Base-by-base conservation (phyloP, 2,113 vertebrate species). In the Odontophorus gujanensis region DNA sequence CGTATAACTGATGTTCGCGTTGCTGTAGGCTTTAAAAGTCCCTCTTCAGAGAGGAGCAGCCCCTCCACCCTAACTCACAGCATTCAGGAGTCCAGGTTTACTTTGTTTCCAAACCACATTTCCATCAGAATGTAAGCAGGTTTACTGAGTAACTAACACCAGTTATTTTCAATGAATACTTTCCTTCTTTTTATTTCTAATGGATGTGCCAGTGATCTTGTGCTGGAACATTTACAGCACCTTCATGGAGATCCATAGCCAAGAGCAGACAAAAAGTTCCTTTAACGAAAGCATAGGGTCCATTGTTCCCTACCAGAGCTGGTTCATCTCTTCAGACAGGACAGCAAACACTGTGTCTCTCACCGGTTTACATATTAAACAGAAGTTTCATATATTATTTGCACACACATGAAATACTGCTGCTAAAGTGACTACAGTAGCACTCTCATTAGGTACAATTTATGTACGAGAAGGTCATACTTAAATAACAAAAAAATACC, bases 261-360 rank as follows among this genome's bases (percentile, higher is more conserved):
- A 90, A 83, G 42, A 69, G 50, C 7, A 76, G 55, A 87, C 67
- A 85, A 73, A 48, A 90, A 77, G 80, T 77, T 89, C 55, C 63
- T 85, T 66, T 69, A 85, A 59, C 28, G 77, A 42, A 68, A 87
- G 85, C 91, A 87, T 21, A 79, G 25, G 34, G 25, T 67, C 76
- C 34, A 30, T 40, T 88, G 68, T 81, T 94, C 61, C 61, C 72
- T 69, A 40, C 55, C 63, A 36, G 47, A 77, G 72, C 55, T 63
- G 47, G 65, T 50, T 77, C 80, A 78, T 67, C 79, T 85, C 79
- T 90, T 76, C 73, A 88, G 63, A 62, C 36, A 81, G 85, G 77
- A 63, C 8, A 86, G 72, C 50, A 83, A 74, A 93, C 57, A 77
- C 57, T 50, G 53, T 14, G 7, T 50, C 59, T 74, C 72, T 83